phyloP scores from a whole-genome alignment of 92 coral and sea anemone genomes.

The Epizoanthus ramosus region DNA sequence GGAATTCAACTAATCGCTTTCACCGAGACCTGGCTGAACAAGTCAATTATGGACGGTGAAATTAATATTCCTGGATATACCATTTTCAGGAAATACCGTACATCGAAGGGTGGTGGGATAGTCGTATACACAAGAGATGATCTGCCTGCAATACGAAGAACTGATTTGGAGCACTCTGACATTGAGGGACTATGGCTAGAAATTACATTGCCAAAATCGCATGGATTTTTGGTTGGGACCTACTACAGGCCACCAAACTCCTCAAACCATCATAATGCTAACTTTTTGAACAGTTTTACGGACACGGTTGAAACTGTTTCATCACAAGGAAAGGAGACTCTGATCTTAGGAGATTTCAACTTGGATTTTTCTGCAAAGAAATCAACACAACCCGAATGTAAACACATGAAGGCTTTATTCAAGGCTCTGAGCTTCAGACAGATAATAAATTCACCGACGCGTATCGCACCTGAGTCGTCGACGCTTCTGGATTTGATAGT shows the following conservation, averaged over 20 bases:
- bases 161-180: conserved; percentile 25
- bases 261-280: conserved; percentile 15
- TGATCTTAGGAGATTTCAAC: conserved; percentile 34
- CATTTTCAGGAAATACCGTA: conserved; percentile 43
- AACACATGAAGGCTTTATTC: conserved; percentile 30
- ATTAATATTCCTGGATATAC: conserved; percentile 49
- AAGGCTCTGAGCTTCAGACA: conserved; percentile 16
- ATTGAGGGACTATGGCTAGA: conserved; percentile 44
- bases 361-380: conserved; percentile 9
- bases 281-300: conserved; percentile 17
- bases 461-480: background rate
- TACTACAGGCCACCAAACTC: conserved; percentile 43
- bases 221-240: conserved; percentile 27
- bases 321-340: conserved; percentile 15
- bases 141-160: conserved; percentile 23
- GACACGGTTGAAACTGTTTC: conserved; percentile 12
- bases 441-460: conserved; percentile 19
- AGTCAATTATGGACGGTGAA: conserved; percentile 27
- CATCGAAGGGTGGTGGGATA: conserved; percentile 48
- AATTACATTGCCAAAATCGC: conserved; percentile 8
- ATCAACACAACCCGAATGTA: conserved; percentile 18
- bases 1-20: conserved; percentile 39
- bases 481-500: conserved; percentile 12
- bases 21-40: conserved; percentile 46
- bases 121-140: conserved; percentile 42